phyloP scores from a whole-genome alignment of 2,797 vertebrate species.

The Capromys pilorides region DNA sequence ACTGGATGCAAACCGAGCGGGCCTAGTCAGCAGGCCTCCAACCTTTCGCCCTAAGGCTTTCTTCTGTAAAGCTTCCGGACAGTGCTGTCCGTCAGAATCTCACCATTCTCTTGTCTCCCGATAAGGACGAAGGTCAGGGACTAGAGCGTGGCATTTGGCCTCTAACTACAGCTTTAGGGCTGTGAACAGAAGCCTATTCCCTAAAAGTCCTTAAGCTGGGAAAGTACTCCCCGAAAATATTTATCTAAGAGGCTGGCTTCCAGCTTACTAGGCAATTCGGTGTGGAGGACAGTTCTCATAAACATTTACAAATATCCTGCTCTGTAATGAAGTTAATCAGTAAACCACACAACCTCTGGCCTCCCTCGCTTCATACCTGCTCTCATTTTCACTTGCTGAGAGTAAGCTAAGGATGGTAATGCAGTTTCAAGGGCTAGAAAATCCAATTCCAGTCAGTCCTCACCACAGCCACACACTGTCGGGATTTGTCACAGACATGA shows the following conservation, averaged over 20 bases:
- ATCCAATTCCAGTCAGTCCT: constrained; percentile 62
- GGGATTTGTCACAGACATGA: constrained; percentile 86
- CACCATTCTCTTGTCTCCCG: background rate
- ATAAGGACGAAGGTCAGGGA: background rate
- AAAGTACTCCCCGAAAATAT: constrained; percentile 40
- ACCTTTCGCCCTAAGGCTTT: background rate
- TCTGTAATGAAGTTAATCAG: constrained; percentile 88
- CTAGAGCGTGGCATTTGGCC: background rate
- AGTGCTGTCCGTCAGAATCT: background rate
- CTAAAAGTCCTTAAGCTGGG: constrained; percentile 48
- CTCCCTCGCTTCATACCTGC: constrained; percentile 83
- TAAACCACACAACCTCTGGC: constrained; percentile 88
- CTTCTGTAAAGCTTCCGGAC: background rate
- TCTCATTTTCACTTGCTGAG: constrained; percentile 80
- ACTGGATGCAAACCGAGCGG: background rate
- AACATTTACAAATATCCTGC: constrained; percentile 83
- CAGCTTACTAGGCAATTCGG: constrained; percentile 67
- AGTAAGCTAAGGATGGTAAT: constrained; percentile 76
- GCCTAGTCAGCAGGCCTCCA: background rate
- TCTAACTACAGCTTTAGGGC: background rate
- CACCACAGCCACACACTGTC: constrained; percentile 60
- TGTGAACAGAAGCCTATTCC: background rate
- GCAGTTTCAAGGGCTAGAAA: constrained; percentile 78
- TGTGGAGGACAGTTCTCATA: constrained; percentile 78
- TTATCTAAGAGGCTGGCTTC: constrained; percentile 69